Conservation (phyloP, 2,888 invertebrate species). For the Amitus sp. region DNA sequence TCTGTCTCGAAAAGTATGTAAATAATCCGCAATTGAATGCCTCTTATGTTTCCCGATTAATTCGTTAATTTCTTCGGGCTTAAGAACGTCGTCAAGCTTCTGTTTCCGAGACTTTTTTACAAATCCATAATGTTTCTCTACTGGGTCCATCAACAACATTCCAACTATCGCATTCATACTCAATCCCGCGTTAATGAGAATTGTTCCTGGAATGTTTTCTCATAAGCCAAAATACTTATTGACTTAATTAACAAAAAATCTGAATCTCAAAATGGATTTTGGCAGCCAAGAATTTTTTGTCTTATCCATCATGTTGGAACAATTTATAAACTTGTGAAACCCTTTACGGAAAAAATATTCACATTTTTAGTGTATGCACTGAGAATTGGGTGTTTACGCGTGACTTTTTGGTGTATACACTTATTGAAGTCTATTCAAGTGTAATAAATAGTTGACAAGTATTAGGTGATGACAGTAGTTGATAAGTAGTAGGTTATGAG, state of each 20-base stretch:
- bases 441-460: too few species aligned
- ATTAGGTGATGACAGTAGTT: too few species aligned
- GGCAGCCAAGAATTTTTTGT: too few species aligned
- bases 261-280: not conserved
- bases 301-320: too few species aligned
- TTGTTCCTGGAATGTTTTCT: constrained; percentile 62
- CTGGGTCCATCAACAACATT: constrained; percentile 79
- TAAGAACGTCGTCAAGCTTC: constrained; percentile 43
- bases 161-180: constrained; percentile 76
- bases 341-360: too few species aligned
- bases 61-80: constrained; percentile 42
- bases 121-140: constrained; percentile 72
- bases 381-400: too few species aligned
- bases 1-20: constrained; percentile 37
- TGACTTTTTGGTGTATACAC: too few species aligned
- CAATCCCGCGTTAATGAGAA: constrained; percentile 74
- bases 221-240: not conserved
- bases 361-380: too few species aligned
- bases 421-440: too few species aligned
- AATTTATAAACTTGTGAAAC: too few species aligned
- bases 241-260: not conserved
- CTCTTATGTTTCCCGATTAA: constrained; percentile 40
- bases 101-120: constrained; percentile 37
- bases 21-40: constrained; percentile 50
- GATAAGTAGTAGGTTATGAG: too few species aligned